Base-by-base conservation (phyloP, 1,140 invertebrate species). In the Stegodyphus dumicola region DNA sequence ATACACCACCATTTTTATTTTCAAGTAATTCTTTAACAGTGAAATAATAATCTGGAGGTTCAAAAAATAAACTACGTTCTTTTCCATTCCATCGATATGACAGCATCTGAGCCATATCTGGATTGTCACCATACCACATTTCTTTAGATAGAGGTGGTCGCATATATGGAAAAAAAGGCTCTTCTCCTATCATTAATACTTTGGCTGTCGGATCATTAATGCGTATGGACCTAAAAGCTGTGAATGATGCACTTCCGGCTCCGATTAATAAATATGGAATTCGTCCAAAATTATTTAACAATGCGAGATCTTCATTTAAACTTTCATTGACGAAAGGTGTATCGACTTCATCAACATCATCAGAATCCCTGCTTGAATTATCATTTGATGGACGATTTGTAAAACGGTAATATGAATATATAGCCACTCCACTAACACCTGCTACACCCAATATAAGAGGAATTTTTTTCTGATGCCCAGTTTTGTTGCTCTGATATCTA, bases 31-130 rank as follows among this genome's bases (percentile, higher is more conserved):
- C 89, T 64, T 90, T 89, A 1, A 91, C 88, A 9, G 90, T 85
- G 60, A 90, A 89, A 89, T 95, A 98, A 90, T 96, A 98, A 87
- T 95, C 94, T 18, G 93, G 92, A 33, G 95, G 95, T 89, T 98
- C 96, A 91, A 95, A 98, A 90, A 93, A 96, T 71, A 97, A 90
- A 90, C 94, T 96, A 91, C 95, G 93, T 76, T 92, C 93, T 75
- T 94, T 93, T n/a, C 96, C 96, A 91, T 96, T 96, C 95, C 96
- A 97, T 89, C 96, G 95, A 88, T 94, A 95, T 89, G 97, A 98
- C 78, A 92, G 92, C 71, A 97, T 77, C 53, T 93, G 90, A 11
- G 91, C 89, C 51, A 90, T 87, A 74, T 92, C 90, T 78, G 90
- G 89, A 86, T 94, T 93, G 10, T 65, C 18, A 78, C 93, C 92